Evolutionary conservation across 2,888 invertebrate genomes (phyloP).

Genomic region (Melanophora roralis): DNA sequence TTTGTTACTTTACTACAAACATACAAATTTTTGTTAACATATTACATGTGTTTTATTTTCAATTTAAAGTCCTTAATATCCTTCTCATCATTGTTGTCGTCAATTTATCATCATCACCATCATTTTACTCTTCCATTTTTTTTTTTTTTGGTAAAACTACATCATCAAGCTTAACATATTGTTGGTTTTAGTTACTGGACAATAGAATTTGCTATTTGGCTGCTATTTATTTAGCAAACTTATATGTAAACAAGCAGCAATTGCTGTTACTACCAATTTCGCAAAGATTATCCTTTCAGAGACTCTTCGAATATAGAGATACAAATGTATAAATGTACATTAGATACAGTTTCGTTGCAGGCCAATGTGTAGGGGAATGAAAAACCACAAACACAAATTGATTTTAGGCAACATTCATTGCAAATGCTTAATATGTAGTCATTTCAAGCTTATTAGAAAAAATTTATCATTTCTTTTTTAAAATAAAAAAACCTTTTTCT

Average conservation of each 20-base stretch:
- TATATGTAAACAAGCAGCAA: background rate
- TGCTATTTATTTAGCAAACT: slow-evolving; percentile 25
- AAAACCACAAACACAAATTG: slow-evolving; percentile 49
- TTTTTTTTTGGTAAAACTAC: slow-evolving; percentile 20
- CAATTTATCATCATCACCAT: background rate
- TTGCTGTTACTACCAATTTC: background rate
- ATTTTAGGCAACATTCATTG: slow-evolving; percentile 13
- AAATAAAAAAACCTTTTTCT: too few relatives aligned
- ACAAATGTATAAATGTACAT: background rate
- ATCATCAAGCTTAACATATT: background rate
- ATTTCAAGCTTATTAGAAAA: slow-evolving; percentile 29
- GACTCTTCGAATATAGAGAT: background rate
- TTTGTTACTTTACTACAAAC: background rate
- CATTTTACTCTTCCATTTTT: background rate
- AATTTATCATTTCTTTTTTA: slow-evolving; percentile 30
- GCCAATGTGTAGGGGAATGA: background rate
- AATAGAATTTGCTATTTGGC: background rate
- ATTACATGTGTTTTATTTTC: slow-evolving; percentile 35
- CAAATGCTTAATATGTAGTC: slow-evolving; percentile 5
- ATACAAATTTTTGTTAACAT: slow-evolving; percentile 32
- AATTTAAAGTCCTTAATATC: slow-evolving; percentile 34
- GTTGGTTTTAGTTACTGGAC: slow-evolving; percentile 4
- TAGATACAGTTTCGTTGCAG: slow-evolving; percentile 3
- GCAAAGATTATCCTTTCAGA: background rate
- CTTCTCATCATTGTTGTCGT: background rate